Base-by-base conservation (phyloP, 2,888 invertebrate genomes). In the Acronicta psi region DNA sequence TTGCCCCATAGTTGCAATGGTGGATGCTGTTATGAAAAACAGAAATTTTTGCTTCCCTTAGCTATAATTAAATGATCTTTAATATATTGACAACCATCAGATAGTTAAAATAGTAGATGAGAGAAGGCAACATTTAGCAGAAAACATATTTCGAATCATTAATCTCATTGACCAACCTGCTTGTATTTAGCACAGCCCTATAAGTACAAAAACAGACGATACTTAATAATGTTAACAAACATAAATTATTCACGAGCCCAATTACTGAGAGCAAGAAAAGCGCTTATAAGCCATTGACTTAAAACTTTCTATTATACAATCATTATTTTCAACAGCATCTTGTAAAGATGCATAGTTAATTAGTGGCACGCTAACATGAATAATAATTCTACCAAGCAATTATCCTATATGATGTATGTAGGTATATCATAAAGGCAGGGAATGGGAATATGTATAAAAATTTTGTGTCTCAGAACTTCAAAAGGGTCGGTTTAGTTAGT, bases 351-450 rank as follows among this genome's bases (percentile, higher is more conserved):
- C 63, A 63, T 63, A 53, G 56, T 13, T 34, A 34, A 63, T 75
- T 74, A 75, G 54, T 31, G 37, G 14, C 53, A 56, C 46, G 64
- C 61, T 62, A 75, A 75, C 55, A 43, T 37, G n/a, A 38, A 47
- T 65, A 38, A 47, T 65, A 64, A 59, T 56, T 60, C 62, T 59
- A 52, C 46, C 25, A 17, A 42, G 56, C 42, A 69, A 72, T 72
- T 72, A 75, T 20, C 57, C 59, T 58, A 59, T 41, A 45, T 68
- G n/a, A 34, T 13, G 31, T 34, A 34, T 13, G 31, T 31, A n/a
- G 13, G 13, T 31, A 31, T 31, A 5, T n/a, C 31, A 29, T 1
- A 29, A 2, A 1, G 11, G n/a, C n/a, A n/a, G n/a, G n/a, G n/a
- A n/a, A n/a, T n/a, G n/a, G n/a, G n/a, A n/a, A n/a, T n/a, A n/a